Evolutionary conservation across 1,140 invertebrate genomes (phyloP).

Genomic region (Platyscapa corneri): DNA sequence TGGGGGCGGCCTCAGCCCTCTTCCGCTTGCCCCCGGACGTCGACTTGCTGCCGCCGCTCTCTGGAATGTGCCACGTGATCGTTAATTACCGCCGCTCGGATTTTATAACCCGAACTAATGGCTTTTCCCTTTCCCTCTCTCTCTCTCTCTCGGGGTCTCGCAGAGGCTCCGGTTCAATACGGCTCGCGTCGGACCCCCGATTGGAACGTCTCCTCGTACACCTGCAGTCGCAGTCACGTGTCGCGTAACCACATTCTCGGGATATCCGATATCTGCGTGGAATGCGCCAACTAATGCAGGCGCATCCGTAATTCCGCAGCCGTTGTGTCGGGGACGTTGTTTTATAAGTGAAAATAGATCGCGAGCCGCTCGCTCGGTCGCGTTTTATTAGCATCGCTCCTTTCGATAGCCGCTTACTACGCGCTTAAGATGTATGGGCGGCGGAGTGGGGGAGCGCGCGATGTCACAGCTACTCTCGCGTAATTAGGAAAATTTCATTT

Average conservation of each 20-base stretch:
- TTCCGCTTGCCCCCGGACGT: slow-evolving; percentile 35
- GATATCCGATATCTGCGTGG: background rate
- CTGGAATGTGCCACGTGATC: background rate
- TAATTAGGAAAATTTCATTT: too few relatives aligned
- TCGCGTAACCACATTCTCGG: background rate
- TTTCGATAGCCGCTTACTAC: background rate
- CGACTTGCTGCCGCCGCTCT: slow-evolving; percentile 15
- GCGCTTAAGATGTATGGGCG: too few relatives aligned
- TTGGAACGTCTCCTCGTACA: background rate
- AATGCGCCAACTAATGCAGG: background rate
- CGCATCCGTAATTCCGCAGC: background rate
- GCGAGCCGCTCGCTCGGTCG: background rate
- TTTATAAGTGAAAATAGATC: background rate
- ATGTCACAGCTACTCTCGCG: too few relatives aligned
- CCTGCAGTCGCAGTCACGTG: background rate
- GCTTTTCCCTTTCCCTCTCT: too few relatives aligned
- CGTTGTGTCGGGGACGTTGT: background rate
- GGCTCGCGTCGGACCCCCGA: too few relatives aligned
- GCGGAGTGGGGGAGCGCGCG: too few relatives aligned
- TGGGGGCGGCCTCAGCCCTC: background rate
- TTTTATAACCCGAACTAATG: too few relatives aligned
- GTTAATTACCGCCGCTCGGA: too few relatives aligned
- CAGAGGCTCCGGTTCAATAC: too few relatives aligned
- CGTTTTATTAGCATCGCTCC: background rate
- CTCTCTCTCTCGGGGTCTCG: background rate